Conservation (phyloP, 2,113 vertebrate genomes). For the Brienomyrus longianalis region DNA sequence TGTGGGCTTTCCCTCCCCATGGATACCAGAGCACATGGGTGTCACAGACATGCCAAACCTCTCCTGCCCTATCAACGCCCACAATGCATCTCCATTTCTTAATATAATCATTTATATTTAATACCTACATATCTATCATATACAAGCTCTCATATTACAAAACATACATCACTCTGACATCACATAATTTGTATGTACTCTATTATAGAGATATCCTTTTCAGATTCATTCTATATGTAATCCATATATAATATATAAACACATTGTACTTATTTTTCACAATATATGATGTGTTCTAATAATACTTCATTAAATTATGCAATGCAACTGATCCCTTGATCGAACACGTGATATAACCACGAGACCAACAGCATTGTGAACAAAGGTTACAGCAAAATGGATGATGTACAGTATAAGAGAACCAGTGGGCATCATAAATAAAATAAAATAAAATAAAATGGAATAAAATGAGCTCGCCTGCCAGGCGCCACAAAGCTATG, state of each 20-base stretch:
- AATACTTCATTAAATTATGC: neutral
- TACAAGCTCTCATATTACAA: neutral
- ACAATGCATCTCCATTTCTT: neutral
- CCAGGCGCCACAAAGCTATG: neutral
- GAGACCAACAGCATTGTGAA: neutral
- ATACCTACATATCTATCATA: neutral
- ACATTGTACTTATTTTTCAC: neutral
- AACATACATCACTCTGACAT: neutral
- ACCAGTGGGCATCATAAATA: neutral
- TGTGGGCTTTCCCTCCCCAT: neutral
- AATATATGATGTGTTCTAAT: neutral
- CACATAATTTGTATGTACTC: neutral
- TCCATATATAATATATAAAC: neutral
- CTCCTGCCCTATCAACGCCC: neutral
- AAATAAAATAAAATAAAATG: neutral
- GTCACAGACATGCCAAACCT: neutral
- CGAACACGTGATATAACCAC: neutral
- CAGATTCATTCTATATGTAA: neutral
- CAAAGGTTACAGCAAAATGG: neutral
- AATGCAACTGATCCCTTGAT: neutral
- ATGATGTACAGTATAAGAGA: neutral
- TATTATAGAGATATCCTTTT: neutral
- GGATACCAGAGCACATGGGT: neutral
- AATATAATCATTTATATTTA: conserved; percentile 4
- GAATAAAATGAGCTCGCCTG: neutral